These are phyloP conservation scores for Spisula subtruncata DNA, from an alignment of 2,888 invertebrate genomes.

Conservation along the genomic window DNA sequence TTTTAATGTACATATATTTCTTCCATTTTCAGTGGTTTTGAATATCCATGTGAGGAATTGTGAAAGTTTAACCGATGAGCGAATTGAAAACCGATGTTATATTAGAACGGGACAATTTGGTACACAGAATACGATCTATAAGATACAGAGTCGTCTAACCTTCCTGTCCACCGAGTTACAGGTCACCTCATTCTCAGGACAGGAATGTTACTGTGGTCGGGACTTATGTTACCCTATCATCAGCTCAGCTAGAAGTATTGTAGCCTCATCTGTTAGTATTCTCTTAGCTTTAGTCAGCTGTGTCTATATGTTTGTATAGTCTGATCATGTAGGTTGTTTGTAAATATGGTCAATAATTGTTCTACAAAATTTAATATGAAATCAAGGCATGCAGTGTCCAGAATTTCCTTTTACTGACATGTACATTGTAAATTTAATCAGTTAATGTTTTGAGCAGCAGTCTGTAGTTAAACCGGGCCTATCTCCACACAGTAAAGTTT, in stretches of 20 bases:
- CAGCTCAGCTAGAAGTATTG: constrained; percentile 3
- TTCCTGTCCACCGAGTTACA: constrained; percentile 1
- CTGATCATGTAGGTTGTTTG: too few relatives aligned
- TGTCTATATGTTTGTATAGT: neutral
- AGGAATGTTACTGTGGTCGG: constrained; percentile 35
- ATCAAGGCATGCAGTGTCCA: too few relatives aligned
- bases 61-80: neutral
- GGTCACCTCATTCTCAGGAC: neutral
- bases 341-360: too few relatives aligned
- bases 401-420: too few relatives aligned
- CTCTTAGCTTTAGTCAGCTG: constrained; percentile 9
- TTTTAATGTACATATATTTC: neutral
- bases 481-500: too few relatives aligned
- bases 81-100: neutral
- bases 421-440: too few relatives aligned
- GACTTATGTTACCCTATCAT: constrained; percentile 37
- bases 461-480: too few relatives aligned
- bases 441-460: too few relatives aligned
- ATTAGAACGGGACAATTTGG: constrained; percentile 4
- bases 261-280: constrained; percentile 19
- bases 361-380: too few relatives aligned
- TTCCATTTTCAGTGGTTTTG: constrained; percentile 29
- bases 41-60: constrained; percentile 32
- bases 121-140: constrained; percentile 15
- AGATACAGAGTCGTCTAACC: constrained; percentile 24